Evolutionary conservation across 2,797 vertebrate genomes (phyloP), one percentile per base, ranked within the genome.

Genomic region (Cuculus canorus): DNA sequence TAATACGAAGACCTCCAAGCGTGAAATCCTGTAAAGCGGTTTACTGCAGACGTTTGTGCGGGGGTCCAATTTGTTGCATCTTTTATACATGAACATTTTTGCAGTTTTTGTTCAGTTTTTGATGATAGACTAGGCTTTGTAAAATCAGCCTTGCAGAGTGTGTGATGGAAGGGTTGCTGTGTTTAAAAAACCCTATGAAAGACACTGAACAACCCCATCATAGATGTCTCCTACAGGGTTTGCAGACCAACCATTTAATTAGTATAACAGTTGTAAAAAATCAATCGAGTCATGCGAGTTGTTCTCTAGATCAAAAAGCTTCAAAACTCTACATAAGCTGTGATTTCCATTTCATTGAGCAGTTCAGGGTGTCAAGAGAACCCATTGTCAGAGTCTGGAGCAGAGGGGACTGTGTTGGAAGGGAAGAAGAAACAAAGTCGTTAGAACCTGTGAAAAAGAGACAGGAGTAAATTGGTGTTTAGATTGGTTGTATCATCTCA

Each of bases 1-100:
- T 37, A 13, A 41, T 4, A 37, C 1, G 0, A 60, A 71, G 53
- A 84, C 25, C 75, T 91, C 37, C 0, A 3, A 9, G 60, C 8
- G 47, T 43, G 73, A 69, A 80, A 72, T 21, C 43, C 41, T 32
- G 11, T 41, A 5, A 47, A 85, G 75, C 3, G 2, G 2, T 45
- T 77, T 57, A 17, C 24, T 64, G 56, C 35, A 35, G 60, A 23
- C 4, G 0, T 45, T 33, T n/a, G 23, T 25, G 47, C 52, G 48
- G 45, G n/a, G 17, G 8, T 61, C 32, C 53, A 33, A 2, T 43
- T 17, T 32, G 25, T 53, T 72, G 45, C 19, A 18, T 37, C 21
- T 39, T 69, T 72, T 45, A 22, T 21, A 13, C 10, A 11, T 1
- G 18, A 68, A 32, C 11, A 4, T 45, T 64, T 75, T 52, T 50